Evolutionary conservation across 2,113 vertebrate species (phyloP), one percentile per base, ranked within the genome.

Genomic region (Ahaetulla prasina): DNA sequence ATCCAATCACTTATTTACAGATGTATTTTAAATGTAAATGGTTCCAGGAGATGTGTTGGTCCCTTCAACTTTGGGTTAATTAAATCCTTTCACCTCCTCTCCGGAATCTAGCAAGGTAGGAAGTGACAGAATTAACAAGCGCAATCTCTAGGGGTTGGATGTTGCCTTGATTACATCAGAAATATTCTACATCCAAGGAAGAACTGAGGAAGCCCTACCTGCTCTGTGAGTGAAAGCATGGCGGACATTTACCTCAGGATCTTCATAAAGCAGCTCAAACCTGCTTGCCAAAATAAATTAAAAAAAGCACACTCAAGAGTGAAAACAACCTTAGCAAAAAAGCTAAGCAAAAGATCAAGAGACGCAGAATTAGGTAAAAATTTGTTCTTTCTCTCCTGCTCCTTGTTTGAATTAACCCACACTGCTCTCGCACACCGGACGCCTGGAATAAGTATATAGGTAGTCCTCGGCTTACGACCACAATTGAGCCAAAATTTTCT

Each of bases 301-400:
- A 60, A 60, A 60, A 95, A 96, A 97, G 96, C 96, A 96, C 96
- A 97, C 95, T 95, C 96, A 96, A 96, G 95, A 97, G 97, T 97
- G 97, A 98, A 98, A 97, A 97, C 94, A 96, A 97, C 97, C 97
- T 97, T 96, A 97, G 95, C 96, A 95, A 95, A 96, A 60, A 55
- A 96, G 96, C 96, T 95, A 95, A 97, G 96, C 93, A 92, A 97
- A 97, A 98, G 97, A 96, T 97, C 96, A 97, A 91, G 18, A 45
- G 11, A 84, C 97, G 97, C 96, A 96, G 95, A 96, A 96, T 52
- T 94, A 89, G 87, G 94, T 93, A 91, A 94, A 63, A 63, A 22
- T 52, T 93, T 80, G 16, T 90, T 92, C 88, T 43, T 94, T 92
- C 93, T 91, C 92, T 47, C 39, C 52, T 89, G 25, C 5, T 39